Evolutionary conservation across 2,797 vertebrate species (phyloP), one percentile per base, ranked within the genome.

Genomic region (Mormyrops attenuatus): DNA sequence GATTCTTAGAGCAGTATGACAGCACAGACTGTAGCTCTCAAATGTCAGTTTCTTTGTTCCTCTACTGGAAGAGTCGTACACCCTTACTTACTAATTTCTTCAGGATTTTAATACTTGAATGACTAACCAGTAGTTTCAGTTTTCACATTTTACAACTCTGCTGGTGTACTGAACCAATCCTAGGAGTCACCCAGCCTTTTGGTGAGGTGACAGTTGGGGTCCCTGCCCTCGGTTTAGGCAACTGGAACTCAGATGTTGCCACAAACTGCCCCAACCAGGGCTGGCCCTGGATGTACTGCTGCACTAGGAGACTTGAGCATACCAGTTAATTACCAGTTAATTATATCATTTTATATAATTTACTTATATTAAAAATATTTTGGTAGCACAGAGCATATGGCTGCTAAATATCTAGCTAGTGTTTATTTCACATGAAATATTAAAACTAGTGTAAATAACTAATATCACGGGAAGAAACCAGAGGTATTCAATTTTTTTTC

Each of bases 91-190:
- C 41, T 47, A 20, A 82, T 47, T 47, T 82, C 20, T 47, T 44
- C 20, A n/a, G 41, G 41, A 82, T 82, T 82, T 82, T 11, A 82
- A 82, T 82, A 47, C 41, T 82, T 82, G 41, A 82, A 22, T 82
- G 77, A 82, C 77, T 82, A 82, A 82, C 38, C 77, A 44, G 77
- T 82, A 82, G 77, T n/a, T 82, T 82, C 77, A 47, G 77, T 47
- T 82, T 47, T 82, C 77, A 82, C 77, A n/a, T 20, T 41, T 44
- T 82, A 47, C 41, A 44, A 47, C 6, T 82, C 17, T 44, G 20
- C 47, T 47, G 77, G 77, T 82, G 13, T 82, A 82, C 47, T n/a
- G 77, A 47, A 47, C 41, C 41, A 82, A 47, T 82, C 41, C 41
- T 47, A 82, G 22, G 60, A 66, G 41, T 44, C 41, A 38, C 66